These are phyloP conservation scores for Caenorhabditis angaria DNA, from an alignment of 2,888 invertebrate species.

Conservation along the genomic window DNA sequence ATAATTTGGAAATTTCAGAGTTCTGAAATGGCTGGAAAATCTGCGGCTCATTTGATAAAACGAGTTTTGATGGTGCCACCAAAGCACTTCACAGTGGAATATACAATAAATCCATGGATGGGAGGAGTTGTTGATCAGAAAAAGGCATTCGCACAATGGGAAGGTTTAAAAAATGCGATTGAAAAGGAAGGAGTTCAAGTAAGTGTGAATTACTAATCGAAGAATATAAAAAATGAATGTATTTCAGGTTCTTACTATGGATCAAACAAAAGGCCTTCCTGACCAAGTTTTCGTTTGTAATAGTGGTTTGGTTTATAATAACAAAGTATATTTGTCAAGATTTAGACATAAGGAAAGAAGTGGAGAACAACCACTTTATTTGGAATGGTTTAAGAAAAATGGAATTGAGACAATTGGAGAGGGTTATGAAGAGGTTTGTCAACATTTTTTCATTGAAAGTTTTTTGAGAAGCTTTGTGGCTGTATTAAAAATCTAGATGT, in stretches of 20 bases:
- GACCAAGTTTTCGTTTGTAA: conserved; percentile 73
- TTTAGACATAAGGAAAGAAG: conserved; percentile 69
- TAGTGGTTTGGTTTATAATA: conserved; percentile 65
- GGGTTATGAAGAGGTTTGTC: conserved; percentile 56
- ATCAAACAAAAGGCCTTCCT: conserved; percentile 66
- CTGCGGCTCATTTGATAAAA: conserved; percentile 63
- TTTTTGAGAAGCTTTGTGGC: no score
- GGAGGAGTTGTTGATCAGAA: conserved; percentile 69
- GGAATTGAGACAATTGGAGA: conserved; percentile 63
- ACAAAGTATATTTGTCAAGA: conserved; percentile 69
- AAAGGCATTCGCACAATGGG: conserved; percentile 67
- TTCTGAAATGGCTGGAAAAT: conserved; percentile 40
- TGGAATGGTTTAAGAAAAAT: conserved; percentile 68
- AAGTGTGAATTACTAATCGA: no score
- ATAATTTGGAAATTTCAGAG: not conserved
- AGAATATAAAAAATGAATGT: no score
- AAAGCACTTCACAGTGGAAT: conserved; percentile 69
- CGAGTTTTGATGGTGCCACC: conserved; percentile 71
- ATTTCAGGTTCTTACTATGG: conserved; percentile 65
- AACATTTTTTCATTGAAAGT: no score
- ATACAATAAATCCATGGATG: conserved; percentile 72
- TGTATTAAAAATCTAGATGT: no score
- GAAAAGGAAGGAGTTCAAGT: conserved; percentile 68
- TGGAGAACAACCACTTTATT: conserved; percentile 69
- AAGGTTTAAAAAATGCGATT: conserved; percentile 61